Conservation (phyloP, 2,797 vertebrate species). For the Semaprochilodus insignis region DNA sequence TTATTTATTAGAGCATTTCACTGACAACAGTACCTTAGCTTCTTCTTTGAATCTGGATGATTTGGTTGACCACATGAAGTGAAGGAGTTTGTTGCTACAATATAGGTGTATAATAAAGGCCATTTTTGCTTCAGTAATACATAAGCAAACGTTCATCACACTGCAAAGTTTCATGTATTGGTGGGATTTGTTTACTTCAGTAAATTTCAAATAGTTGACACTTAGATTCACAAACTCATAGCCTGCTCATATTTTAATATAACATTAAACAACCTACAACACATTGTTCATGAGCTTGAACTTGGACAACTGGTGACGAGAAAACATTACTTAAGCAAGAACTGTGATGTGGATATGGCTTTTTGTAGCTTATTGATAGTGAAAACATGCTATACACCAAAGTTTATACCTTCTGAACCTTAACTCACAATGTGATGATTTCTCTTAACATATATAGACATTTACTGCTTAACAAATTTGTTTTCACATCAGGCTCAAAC, state of each 20-base stretch:
- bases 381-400: not conserved
- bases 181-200: not conserved
- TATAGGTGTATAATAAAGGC: not conserved
- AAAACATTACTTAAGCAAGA: not conserved
- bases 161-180: not conserved
- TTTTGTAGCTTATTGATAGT: not conserved
- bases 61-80: not conserved
- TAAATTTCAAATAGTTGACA: not conserved
- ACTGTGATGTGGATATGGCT: not conserved
- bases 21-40: not conserved
- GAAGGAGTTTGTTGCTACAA: not conserved
- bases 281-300: not conserved
- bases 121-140: not conserved
- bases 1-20: not conserved
- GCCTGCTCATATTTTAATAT: slow-evolving; percentile 5
- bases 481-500: not conserved
- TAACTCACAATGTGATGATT: not conserved
- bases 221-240: not conserved
- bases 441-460: slow-evolving; percentile 11
- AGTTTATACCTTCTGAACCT: not conserved
- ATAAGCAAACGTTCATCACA: no score
- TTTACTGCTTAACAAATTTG: not conserved
- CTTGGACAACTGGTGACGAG: not conserved
- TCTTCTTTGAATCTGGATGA: not conserved
- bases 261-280: slow-evolving; percentile 17